phyloP scores from a whole-genome alignment of 1,140 invertebrate species.

The Drosophila simulans region DNA sequence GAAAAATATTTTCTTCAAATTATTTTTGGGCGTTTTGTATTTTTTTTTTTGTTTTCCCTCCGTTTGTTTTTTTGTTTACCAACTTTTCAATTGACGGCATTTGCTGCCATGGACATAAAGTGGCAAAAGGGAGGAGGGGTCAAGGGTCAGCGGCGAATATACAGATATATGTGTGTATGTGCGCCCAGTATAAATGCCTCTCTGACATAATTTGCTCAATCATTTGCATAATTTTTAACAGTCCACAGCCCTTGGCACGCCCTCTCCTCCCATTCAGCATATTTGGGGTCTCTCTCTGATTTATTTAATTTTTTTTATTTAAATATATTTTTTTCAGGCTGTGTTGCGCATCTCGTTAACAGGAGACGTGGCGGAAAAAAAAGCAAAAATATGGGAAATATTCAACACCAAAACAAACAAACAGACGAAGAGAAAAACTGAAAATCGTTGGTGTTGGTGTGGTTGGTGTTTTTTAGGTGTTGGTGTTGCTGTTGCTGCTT shows the following conservation, averaged over 20 bases:
- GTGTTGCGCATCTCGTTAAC: constrained; percentile 70
- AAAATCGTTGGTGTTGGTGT: constrained; percentile 10
- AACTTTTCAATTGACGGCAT: constrained; percentile 74
- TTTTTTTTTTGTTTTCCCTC: constrained; percentile 28
- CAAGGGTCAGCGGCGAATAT: constrained; percentile 65
- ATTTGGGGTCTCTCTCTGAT: constrained; percentile 37
- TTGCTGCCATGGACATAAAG: constrained; percentile 59
- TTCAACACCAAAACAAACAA: constrained; percentile 67
- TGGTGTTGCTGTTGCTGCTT: constrained; percentile 2
- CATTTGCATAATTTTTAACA: constrained; percentile 79
- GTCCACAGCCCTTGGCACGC: constrained; percentile 51
- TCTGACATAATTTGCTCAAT: constrained; percentile 81
- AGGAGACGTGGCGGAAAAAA: constrained; percentile 29
- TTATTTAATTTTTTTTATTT: constrained; percentile 48
- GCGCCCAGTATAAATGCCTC: constrained; percentile 20
- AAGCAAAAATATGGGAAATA: constrained; percentile 42
- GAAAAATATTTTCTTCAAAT: constrained; percentile 49
- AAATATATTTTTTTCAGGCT: constrained; percentile 24
- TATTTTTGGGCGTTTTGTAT: constrained; percentile 24
- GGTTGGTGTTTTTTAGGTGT: neutral
- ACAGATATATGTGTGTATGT: constrained; percentile 14
- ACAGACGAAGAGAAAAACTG: constrained; percentile 16
- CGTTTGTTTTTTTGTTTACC: constrained; percentile 43
- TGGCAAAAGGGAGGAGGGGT: constrained; percentile 3
- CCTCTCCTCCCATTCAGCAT: constrained; percentile 7